phyloP scores from a whole-genome alignment of 2,888 invertebrate genomes.

The Lepas anatifera region DNA sequence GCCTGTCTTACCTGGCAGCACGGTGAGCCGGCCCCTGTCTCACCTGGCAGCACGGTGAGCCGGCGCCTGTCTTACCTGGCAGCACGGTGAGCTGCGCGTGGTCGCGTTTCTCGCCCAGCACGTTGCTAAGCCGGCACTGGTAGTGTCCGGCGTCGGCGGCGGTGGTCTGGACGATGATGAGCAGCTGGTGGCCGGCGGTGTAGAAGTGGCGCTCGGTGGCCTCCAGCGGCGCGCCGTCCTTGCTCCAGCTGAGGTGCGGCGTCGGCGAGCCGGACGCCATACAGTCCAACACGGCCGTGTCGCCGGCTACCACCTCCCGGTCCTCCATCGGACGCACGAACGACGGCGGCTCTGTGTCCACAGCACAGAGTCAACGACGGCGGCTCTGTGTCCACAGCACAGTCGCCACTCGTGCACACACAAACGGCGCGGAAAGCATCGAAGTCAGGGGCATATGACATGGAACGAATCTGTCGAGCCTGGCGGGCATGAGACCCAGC shows the following conservation, averaged over 20 bases:
- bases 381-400: no score
- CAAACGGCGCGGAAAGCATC: no score
- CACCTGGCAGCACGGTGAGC: no score
- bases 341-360: constrained; percentile 71
- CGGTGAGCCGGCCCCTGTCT: no score
- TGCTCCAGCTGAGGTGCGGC: constrained; percentile 69
- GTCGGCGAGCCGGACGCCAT: constrained; percentile 72
- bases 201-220: constrained; percentile 72
- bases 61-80: no score
- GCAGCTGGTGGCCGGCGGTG: constrained; percentile 70
- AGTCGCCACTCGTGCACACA: no score
- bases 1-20: no score
- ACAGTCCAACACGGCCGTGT: constrained; percentile 76
- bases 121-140: constrained; percentile 80
- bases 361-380: no score
- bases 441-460: no score
- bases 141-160: constrained; percentile 69
- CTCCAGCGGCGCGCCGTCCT: constrained; percentile 60
- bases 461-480: no score
- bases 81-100: constrained; percentile 45
- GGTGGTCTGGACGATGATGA: constrained; percentile 72
- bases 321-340: constrained; percentile 75
- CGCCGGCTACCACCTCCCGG: constrained; percentile 67
- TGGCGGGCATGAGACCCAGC: no score
- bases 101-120: constrained; percentile 61